Evolutionary conservation across 1,140 invertebrate genomes (phyloP).

Genomic region (Zaprionus gabonicus): DNA sequence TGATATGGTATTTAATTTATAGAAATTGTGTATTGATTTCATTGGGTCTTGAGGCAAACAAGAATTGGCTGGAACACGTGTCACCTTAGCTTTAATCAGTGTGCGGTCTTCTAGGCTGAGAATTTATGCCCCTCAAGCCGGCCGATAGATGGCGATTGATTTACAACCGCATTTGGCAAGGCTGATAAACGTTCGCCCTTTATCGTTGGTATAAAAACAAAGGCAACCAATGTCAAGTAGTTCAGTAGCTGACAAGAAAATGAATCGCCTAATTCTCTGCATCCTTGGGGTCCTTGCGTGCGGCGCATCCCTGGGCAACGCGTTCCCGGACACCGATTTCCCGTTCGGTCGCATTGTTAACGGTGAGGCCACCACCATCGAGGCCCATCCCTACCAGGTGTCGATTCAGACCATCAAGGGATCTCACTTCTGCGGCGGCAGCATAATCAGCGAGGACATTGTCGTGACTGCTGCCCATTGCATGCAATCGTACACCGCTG

Average conservation of each 20-base stretch:
- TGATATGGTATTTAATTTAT: not conserved
- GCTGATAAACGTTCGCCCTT: slow-evolving; percentile 41
- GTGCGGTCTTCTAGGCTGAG: not conserved
- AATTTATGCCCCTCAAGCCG: slow-evolving; percentile 22
- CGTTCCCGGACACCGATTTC: slow-evolving; percentile 50
- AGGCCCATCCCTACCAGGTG: slow-evolving; percentile 65
- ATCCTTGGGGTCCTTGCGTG: slow-evolving; percentile 52
- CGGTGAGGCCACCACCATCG: slow-evolving; percentile 53
- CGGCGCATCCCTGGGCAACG: slow-evolving; percentile 27
- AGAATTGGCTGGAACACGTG: not conserved
- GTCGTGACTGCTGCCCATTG: slow-evolving; percentile 88
- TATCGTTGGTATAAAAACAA: slow-evolving; percentile 46
- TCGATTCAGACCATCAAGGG: slow-evolving; percentile 61
- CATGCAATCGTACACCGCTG: slow-evolving; percentile 54
- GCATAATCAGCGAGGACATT: slow-evolving; percentile 84
- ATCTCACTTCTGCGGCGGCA: slow-evolving; percentile 86
- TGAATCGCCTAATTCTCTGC: slow-evolving; percentile 59
- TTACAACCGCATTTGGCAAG: slow-evolving; percentile 31
- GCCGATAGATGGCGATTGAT: slow-evolving; percentile 52
- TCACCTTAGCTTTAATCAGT: slow-evolving; percentile 30
- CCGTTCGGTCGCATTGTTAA: slow-evolving; percentile 72
- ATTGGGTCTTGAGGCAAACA: slow-evolving; percentile 4
- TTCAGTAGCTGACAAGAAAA: slow-evolving; percentile 49
- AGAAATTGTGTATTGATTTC: slow-evolving; percentile 1
- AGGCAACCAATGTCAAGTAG: not conserved